Evolutionary conservation across 1,140 invertebrate species (phyloP).

Genomic region (Drosophila jambulina): DNA sequence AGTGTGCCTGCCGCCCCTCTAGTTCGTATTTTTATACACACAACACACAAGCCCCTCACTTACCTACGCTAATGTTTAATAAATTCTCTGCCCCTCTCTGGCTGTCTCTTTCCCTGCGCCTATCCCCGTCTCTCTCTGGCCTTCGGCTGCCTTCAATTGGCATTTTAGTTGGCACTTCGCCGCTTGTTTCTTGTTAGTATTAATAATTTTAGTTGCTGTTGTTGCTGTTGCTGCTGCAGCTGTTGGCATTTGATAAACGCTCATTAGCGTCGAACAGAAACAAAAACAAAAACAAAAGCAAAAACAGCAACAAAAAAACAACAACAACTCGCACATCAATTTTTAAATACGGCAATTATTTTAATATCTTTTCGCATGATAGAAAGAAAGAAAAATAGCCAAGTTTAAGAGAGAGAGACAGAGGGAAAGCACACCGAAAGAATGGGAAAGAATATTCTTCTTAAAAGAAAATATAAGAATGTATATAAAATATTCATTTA

Average conservation of each 20-base stretch:
- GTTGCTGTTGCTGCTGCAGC: slow-evolving; percentile 38
- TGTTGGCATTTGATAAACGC: slow-evolving; percentile 65
- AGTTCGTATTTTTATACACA: slow-evolving; percentile 15
- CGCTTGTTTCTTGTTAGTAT: slow-evolving; percentile 36
- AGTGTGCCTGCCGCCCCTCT: slow-evolving; percentile 1
- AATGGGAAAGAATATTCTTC: background rate
- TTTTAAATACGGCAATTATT: slow-evolving; percentile 54
- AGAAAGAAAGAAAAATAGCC: slow-evolving; percentile 26
- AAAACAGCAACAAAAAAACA: slow-evolving; percentile 14
- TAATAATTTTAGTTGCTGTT: slow-evolving; percentile 28
- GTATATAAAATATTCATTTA: background rate
- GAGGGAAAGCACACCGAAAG: background rate
- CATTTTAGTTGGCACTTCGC: slow-evolving; percentile 34
- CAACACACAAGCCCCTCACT: slow-evolving; percentile 30
- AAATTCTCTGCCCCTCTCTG: slow-evolving; percentile 56
- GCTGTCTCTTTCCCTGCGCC: background rate
- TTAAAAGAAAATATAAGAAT: background rate
- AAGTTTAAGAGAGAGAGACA: slow-evolving; percentile 3
- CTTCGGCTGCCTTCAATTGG: slow-evolving; percentile 27
- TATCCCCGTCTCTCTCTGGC: background rate
- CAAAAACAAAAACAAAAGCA: slow-evolving; percentile 4
- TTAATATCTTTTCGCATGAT: slow-evolving; percentile 53
- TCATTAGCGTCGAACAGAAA: slow-evolving; percentile 60
- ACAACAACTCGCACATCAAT: slow-evolving; percentile 26
- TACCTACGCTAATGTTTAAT: slow-evolving; percentile 81